These are phyloP conservation scores for Allobates femoralis DNA, from an alignment of 2,797 vertebrate species.

Conservation along the genomic window DNA sequence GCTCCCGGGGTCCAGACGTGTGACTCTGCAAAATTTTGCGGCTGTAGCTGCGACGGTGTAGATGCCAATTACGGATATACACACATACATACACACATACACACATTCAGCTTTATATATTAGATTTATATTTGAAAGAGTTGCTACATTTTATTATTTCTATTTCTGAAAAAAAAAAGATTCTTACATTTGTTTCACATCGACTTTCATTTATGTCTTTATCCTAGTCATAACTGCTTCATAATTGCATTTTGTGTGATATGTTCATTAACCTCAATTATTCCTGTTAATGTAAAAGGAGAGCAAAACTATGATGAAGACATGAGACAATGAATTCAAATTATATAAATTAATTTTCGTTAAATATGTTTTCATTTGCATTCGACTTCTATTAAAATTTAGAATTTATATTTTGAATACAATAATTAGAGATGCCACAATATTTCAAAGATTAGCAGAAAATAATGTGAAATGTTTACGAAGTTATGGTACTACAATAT, in stretches of 20 bases:
- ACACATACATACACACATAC: too few species aligned
- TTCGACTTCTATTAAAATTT: neutral
- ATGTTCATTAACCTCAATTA: slow-evolving; percentile 28
- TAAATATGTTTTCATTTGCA: neutral
- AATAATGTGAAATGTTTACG: neutral
- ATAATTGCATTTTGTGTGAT: slow-evolving; percentile 2
- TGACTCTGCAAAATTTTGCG: too few species aligned
- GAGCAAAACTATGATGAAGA: neutral
- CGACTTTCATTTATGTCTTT: neutral
- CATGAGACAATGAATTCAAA: neutral
- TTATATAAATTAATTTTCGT: neutral
- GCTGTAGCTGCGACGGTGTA: too few species aligned
- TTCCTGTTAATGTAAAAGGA: slow-evolving; percentile 3
- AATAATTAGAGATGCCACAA: neutral
- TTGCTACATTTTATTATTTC: neutral
- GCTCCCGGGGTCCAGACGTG: too few species aligned
- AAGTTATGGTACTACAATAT: neutral
- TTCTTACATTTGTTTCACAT: neutral
- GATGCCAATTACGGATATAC: too few species aligned
- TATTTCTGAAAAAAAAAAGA: neutral
- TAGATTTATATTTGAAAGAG: neutral
- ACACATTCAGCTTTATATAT: too few species aligned
- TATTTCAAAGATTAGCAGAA: neutral
- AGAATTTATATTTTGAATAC: neutral
- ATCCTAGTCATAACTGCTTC: slow-evolving; percentile 10